These are phyloP conservation scores for roundworm (Caenorhabditis elegans) DNA, from an alignment of 1,140 invertebrate species.

Conservation along the genomic window WBcel235 BX284606.5:5711001-5711500, in stretches of 20 bases:
- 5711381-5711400: no score
- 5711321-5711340: neutral
- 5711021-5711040: neutral
- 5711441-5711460: no score
- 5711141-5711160: conserved; percentile 31
- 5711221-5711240: conserved; percentile 33
- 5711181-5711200: neutral
- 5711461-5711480: no score
- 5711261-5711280: conserved; percentile 27
- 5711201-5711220: conserved; percentile 28
- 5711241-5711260: conserved; percentile 32
- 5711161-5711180: conserved; percentile 18
- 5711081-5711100: no score
- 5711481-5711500: no score
- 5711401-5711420: no score
- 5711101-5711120: conserved; percentile 22
- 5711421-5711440: no score
- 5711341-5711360: neutral
- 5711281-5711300: neutral
- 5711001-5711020: conserved; percentile 1
- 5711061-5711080: no score
- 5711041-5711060: neutral
- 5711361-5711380: neutral
- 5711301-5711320: conserved; percentile 17
- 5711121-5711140: conserved; percentile 27